Evolutionary conservation across 2,888 invertebrate species (phyloP).

Genomic region (Tethea ocularis): DNA sequence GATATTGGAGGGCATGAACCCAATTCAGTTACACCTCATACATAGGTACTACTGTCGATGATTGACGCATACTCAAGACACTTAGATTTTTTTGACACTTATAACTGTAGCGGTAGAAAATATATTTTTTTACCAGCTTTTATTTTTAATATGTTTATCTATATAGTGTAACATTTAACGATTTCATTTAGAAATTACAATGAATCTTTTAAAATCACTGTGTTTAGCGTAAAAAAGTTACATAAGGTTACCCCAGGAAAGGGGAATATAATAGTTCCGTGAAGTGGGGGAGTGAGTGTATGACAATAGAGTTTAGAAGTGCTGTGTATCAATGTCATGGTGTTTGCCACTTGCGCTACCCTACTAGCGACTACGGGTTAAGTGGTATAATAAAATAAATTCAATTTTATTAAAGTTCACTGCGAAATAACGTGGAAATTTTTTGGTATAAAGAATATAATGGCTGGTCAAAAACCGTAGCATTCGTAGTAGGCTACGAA

Average conservation of each 20-base stretch:
- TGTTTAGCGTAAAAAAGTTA: slow-evolving; percentile 16
- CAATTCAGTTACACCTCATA: slow-evolving; percentile 69
- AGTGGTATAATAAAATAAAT: no score
- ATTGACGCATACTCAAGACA: slow-evolving; percentile 58
- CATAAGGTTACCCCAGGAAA: slow-evolving; percentile 39
- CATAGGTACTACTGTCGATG: slow-evolving; percentile 54
- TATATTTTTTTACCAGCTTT: no score
- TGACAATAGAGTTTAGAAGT: slow-evolving; percentile 43
- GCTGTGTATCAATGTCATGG: slow-evolving; percentile 27
- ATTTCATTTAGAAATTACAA: not conserved
- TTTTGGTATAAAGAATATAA: no score
- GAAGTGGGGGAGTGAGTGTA: slow-evolving; percentile 48
- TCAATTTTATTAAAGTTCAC: no score
- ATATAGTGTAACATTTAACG: not conserved
- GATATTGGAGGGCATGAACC: slow-evolving; percentile 71
- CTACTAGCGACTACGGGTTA: not conserved
- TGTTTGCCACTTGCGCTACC: not conserved
- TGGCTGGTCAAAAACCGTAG: not conserved
- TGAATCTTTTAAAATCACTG: no score
- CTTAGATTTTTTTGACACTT: slow-evolving; percentile 42
- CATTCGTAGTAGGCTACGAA: not conserved
- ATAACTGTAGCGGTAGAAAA: not conserved
- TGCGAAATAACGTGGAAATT: no score
- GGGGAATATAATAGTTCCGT: slow-evolving; percentile 42
- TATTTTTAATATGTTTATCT: not conserved